These are phyloP conservation scores for Ostrea denselamellosa DNA, from an alignment of 1,140 invertebrate species.

Conservation along the genomic window DNA sequence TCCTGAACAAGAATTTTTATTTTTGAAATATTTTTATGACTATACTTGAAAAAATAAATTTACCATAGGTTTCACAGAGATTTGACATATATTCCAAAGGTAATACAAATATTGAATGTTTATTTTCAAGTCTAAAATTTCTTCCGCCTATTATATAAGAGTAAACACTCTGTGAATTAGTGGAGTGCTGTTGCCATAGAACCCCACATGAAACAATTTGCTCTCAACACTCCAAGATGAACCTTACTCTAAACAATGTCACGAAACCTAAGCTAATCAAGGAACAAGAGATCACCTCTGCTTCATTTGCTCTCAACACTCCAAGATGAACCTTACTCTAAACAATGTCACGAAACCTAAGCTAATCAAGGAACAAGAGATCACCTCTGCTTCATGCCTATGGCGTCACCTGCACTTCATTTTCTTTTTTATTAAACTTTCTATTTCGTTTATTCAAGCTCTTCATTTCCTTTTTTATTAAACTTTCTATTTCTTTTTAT, in stretches of 20 bases:
- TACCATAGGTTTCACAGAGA: neutral
- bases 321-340: neutral
- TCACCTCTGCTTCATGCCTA: constrained; percentile 11
- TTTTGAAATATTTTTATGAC: neutral
- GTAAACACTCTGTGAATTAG: neutral
- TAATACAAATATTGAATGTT: neutral
- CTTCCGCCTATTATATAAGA: neutral
- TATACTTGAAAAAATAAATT: neutral
- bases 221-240: neutral
- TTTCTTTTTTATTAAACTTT: too few relatives aligned
- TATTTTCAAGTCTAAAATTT: too few relatives aligned
- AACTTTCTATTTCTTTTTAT: too few relatives aligned
- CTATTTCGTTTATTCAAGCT: too few relatives aligned
- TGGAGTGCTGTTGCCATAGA: constrained; percentile 36
- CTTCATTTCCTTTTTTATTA: too few relatives aligned
- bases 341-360: neutral
- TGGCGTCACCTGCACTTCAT: constrained; percentile 18
- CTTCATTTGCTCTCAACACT: neutral
- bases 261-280: constrained; percentile 9
- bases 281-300: neutral
- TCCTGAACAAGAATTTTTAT: neutral
- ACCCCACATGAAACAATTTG: constrained; percentile 1
- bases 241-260: neutral
- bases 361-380: neutral
- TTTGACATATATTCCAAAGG: neutral